Conservation (phyloP, 2,113 vertebrate species). For the Epinephelus fuscoguttatus region DNA sequence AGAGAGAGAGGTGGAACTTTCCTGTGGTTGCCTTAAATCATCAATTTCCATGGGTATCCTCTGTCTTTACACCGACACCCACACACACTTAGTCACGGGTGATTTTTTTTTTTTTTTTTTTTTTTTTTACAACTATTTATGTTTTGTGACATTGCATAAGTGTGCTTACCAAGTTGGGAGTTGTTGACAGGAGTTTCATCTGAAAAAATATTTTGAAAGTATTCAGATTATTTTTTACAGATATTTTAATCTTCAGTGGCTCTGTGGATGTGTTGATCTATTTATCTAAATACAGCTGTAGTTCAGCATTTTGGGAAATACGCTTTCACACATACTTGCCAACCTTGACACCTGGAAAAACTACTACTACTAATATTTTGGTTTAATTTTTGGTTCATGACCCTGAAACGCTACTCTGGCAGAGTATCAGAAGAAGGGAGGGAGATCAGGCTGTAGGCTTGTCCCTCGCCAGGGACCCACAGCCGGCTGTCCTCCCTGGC, state of each 20-base stretch:
- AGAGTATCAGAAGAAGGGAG: too few relatives aligned
- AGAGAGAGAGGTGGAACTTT: not conserved
- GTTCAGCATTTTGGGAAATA: not conserved
- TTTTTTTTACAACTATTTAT: constrained; percentile 10
- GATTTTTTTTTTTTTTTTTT: constrained; percentile 15
- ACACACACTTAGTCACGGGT: not conserved
- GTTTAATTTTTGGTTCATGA: too few relatives aligned
- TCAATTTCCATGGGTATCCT: constrained; percentile 16
- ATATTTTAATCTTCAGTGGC: not conserved
- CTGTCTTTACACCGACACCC: not conserved
- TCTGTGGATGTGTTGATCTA: not conserved
- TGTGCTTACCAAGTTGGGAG: constrained; percentile 92
- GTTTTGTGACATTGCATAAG: not conserved
- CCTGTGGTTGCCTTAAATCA: constrained; percentile 5
- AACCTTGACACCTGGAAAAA: too few relatives aligned
- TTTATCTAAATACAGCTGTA: not conserved
- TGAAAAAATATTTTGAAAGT: constrained; percentile 73
- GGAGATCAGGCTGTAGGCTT: too few relatives aligned
- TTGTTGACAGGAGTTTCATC: constrained; percentile 95
- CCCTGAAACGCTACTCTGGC: too few relatives aligned
- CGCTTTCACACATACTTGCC: not conserved
- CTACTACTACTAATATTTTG: too few relatives aligned
- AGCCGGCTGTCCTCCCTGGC: too few relatives aligned
- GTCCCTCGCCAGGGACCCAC: too few relatives aligned
- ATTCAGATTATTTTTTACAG: not conserved